phyloP scores from a whole-genome alignment of 2,888 invertebrate genomes.

The Cheilosia urbana region DNA sequence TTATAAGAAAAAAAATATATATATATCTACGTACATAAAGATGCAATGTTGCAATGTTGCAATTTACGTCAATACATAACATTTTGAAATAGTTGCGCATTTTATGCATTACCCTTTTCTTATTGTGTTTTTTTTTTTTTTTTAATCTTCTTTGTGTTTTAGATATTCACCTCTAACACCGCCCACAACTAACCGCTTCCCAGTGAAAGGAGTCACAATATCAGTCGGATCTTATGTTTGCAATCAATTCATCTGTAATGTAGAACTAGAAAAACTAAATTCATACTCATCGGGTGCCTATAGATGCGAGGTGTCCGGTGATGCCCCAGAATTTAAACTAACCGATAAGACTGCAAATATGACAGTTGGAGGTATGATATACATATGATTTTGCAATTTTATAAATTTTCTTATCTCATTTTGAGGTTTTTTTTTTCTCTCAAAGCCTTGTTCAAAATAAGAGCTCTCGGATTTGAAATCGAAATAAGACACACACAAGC shows the following conservation, averaged over 20 bases:
- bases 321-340: conserved; percentile 86
- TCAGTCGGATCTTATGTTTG: conserved; percentile 82
- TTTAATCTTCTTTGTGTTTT: conserved; percentile 63
- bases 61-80: too few species aligned
- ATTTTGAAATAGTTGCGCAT: too few species aligned
- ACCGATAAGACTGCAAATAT: conserved; percentile 86
- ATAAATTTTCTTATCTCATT: neutral
- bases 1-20: too few species aligned
- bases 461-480: too few species aligned
- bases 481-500: too few species aligned
- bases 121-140: neutral
- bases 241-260: conserved; percentile 83
- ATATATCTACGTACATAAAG: too few species aligned
- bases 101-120: neutral
- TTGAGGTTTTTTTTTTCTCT: too few species aligned
- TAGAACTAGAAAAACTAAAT: conserved; percentile 82
- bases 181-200: conserved; percentile 83
- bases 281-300: conserved; percentile 85
- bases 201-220: conserved; percentile 83
- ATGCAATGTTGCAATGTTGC: too few species aligned
- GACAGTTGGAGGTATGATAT: conserved; percentile 85
- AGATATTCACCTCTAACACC: conserved; percentile 83
- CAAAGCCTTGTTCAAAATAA: too few species aligned
- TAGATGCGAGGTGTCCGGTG: conserved; percentile 87
- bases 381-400: neutral